Base-by-base conservation (phyloP, 2,888 invertebrate genomes). In the Aquatica leii region DNA sequence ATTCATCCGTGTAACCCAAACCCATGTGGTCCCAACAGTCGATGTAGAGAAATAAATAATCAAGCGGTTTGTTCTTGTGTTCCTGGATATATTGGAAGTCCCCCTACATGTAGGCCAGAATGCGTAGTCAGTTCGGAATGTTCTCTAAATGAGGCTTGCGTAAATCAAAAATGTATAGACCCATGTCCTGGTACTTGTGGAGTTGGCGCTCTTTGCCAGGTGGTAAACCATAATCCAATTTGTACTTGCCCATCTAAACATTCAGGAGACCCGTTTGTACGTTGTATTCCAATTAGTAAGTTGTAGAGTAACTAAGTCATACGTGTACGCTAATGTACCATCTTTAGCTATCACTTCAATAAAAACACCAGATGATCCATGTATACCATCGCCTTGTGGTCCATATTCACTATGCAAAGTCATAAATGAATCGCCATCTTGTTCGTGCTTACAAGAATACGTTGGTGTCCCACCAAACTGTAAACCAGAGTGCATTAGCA, bases 401-500 rank as follows among this genome's bases (percentile, higher is more conserved):
- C 88, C 89, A 8, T 89, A 91, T 77, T 90, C 91, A 66, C 88
- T 90, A 79, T 91, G 90, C 73, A 83, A 86, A 73, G 88, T 87
- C 5, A 74, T 80, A 85, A 90, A 90, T 2, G 85, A 90, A 5
- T 62, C 66, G 15, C 66, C 66, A 14, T 66, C 66, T 18, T 93
- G 93, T 74, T 88, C 88, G 46, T 93, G 93, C 71, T 83, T 88
- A 65, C 83, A 87, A 8, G 86, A 88, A 63, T 93, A 88, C 73
- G 84, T 89, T 69, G 93, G 94, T 8, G 87, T 87, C 71, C 93
- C 94, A 43, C 89, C 90, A 11, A 86, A 87, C 41, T 94, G 93
- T 75, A 85, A 91, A 71, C 93, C 93, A 0, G 93, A 93, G 82
- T 93, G 93, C 75, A 88, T 91, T 8, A 88, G 90, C 68, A 93